Percentiles rank a stretch among this genome's conserved stretches.
phyloP scores from a whole-genome alignment of 1,140 invertebrate genomes.

The Matsumurasca onukii region DNA sequence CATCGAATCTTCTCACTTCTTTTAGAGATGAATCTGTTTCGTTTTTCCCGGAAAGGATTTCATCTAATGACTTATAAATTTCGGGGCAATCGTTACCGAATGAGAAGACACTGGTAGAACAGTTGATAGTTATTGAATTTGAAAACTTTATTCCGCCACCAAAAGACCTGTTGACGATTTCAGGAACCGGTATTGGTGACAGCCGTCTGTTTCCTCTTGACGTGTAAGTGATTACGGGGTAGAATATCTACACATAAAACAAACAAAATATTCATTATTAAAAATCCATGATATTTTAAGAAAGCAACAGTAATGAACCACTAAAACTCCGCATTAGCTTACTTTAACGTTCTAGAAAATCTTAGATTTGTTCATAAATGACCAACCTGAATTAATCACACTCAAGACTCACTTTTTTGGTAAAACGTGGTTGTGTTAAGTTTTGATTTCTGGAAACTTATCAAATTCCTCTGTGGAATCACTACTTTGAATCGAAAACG shows the following conservation, averaged over 20 bases:
- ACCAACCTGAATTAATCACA: too few relatives aligned
- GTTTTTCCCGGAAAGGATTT: neutral
- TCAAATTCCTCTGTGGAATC: too few relatives aligned
- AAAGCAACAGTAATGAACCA: too few relatives aligned
- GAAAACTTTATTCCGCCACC: neutral
- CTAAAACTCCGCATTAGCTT: too few relatives aligned
- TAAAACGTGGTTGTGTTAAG: too few relatives aligned
- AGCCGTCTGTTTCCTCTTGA: neutral
- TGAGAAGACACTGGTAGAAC: conserved; percentile 3
- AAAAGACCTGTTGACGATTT: neutral
- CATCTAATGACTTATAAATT: neutral
- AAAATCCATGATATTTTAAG: too few relatives aligned
- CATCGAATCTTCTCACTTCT: neutral
- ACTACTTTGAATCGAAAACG: too few relatives aligned
- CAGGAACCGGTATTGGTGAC: neutral
- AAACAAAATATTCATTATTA: too few relatives aligned
- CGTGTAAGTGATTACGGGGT: neutral
- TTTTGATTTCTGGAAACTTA: too few relatives aligned
- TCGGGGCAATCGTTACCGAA: conserved; percentile 3
- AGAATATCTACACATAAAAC: neutral
- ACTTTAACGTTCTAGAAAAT: too few relatives aligned
- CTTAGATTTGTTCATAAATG: too few relatives aligned
- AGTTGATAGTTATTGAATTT: neutral
- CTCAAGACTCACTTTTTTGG: too few relatives aligned
- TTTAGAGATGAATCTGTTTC: neutral